Evolutionary conservation across 2,797 vertebrate species (phyloP).

Genomic region (Eremophila alpestris): DNA sequence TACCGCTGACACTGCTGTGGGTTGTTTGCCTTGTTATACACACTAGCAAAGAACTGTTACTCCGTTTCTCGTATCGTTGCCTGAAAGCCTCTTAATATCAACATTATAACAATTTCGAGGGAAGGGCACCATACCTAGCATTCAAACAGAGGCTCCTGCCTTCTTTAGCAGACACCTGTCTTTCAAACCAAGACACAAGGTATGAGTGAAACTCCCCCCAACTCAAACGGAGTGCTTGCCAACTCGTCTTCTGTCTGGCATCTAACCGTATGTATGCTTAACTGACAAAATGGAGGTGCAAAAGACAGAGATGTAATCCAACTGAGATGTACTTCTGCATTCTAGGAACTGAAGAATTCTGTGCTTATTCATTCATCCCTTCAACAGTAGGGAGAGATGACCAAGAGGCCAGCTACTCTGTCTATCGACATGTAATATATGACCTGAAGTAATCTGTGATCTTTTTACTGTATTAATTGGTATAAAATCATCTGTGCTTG

Average conservation of each 20-base stretch:
- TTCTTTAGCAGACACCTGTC: too few relatives aligned
- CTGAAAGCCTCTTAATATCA: neutral
- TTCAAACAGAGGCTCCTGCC: too few relatives aligned
- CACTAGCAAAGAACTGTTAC: too few relatives aligned
- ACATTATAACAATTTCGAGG: neutral
- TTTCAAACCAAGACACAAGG: neutral
- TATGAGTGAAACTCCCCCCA: rapidly evolving
- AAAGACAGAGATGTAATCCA: neutral
- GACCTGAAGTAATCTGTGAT: too few relatives aligned
- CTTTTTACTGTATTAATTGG: too few relatives aligned
- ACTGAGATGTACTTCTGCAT: neutral
- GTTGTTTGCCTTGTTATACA: neutral
- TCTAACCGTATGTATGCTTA: neutral
- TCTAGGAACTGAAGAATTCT: neutral
- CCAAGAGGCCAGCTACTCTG: neutral
- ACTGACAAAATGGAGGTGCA: neutral
- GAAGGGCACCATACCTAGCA: too few relatives aligned
- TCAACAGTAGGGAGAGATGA: neutral
- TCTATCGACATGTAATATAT: neutral
- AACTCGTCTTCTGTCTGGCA: neutral
- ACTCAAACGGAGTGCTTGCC: rapidly evolving
- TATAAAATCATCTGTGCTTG: too few relatives aligned
- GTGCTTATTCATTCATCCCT: neutral
- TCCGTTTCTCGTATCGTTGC: neutral
- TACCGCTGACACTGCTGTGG: neutral